These are phyloP conservation scores for Orycteropus afer DNA, from an alignment of 2,113 vertebrate species.

Conservation along the genomic window DNA sequence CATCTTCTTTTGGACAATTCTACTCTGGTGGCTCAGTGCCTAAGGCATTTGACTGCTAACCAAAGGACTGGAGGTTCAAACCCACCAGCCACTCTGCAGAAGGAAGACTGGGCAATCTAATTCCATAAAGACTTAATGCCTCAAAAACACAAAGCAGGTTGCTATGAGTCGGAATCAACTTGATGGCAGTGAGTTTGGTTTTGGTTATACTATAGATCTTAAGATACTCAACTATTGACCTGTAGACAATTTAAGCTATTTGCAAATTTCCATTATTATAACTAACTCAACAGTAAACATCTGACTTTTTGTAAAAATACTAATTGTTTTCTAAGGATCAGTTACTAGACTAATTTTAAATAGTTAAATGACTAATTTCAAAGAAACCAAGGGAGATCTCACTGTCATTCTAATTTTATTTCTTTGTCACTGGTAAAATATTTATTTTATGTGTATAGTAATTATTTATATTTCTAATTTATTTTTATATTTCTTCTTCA, in stretches of 20 bases:
- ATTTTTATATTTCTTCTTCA: constrained; percentile 19
- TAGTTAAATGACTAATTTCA: not conserved
- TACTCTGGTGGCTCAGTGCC: too few relatives aligned
- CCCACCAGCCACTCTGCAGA: too few relatives aligned
- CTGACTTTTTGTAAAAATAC: not conserved
- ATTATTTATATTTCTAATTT: not conserved
- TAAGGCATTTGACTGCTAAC: too few relatives aligned
- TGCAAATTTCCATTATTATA: constrained; percentile 1
- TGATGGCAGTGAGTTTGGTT: too few relatives aligned
- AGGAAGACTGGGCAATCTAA: too few relatives aligned
- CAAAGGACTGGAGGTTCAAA: too few relatives aligned
- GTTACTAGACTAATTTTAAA: not conserved
- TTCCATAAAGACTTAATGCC: too few relatives aligned
- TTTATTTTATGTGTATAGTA: constrained; percentile 17
- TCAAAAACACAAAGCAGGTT: too few relatives aligned
- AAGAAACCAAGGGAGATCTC: not conserved
- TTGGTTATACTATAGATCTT: too few relatives aligned
- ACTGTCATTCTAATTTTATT: not conserved
- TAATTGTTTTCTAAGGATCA: not conserved
- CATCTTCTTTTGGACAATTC: too few relatives aligned
- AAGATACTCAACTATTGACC: not conserved
- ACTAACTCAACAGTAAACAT: not conserved
- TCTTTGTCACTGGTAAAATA: not conserved
- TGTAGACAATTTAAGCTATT: not conserved
- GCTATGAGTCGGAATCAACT: too few relatives aligned